Evolutionary conservation across 2,797 vertebrate genomes (phyloP).

Genomic region (Malurus leucopterus): DNA sequence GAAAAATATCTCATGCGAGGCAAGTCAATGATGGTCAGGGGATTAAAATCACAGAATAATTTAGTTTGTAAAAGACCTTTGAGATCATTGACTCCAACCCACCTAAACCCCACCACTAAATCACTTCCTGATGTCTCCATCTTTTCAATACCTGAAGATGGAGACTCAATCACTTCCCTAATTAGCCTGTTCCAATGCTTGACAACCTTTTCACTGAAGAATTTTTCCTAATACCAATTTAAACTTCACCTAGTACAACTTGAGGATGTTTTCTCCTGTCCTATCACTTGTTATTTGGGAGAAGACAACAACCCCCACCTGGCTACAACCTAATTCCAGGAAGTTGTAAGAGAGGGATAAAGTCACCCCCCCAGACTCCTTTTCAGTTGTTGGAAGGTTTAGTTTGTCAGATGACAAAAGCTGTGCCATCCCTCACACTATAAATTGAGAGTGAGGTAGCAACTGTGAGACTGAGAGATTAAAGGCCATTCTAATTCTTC

Average conservation of each 20-base stretch:
- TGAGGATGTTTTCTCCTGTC: background rate
- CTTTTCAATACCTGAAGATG: background rate
- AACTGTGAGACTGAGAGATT: background rate
- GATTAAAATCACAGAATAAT: background rate
- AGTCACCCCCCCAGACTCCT: background rate
- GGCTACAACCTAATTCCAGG: background rate
- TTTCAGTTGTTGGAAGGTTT: background rate
- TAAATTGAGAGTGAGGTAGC: background rate
- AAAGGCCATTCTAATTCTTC: background rate
- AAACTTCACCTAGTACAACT: background rate
- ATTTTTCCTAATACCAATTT: background rate
- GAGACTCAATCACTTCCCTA: background rate
- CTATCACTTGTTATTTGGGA: background rate
- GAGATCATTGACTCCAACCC: background rate
- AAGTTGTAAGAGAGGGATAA: background rate
- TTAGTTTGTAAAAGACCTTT: background rate
- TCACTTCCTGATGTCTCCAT: background rate
- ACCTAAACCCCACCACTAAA: background rate
- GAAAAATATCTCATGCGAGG: background rate
- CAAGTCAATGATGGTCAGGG: background rate
- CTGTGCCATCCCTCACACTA: background rate
- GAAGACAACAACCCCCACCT: background rate
- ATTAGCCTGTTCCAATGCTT: background rate
- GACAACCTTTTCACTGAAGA: background rate
- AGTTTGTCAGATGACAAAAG: background rate